These are phyloP conservation scores for Sebastes schlegelii DNA, from an alignment of 2,113 vertebrate genomes.

Conservation along the genomic window DNA sequence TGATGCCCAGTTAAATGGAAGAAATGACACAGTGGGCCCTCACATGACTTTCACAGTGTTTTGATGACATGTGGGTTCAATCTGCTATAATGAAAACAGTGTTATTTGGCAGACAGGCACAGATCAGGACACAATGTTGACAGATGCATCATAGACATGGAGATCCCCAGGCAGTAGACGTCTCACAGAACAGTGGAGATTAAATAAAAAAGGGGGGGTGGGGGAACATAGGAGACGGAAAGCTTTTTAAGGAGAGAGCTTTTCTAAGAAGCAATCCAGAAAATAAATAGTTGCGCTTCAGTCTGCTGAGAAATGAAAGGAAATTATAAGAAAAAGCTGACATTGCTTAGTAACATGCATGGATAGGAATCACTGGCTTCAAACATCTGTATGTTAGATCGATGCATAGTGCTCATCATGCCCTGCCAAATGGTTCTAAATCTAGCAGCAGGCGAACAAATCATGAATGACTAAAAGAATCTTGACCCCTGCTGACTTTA, in stretches of 20 bases:
- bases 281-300: slow-evolving; percentile 20
- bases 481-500: slow-evolving; percentile 7
- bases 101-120: slow-evolving; percentile 62
- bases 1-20: slow-evolving; percentile 24
- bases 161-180: slow-evolving; percentile 46
- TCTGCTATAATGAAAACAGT: slow-evolving; percentile 62
- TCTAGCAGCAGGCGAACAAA: background rate
- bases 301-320: slow-evolving; percentile 47
- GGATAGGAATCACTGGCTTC: slow-evolving; percentile 28
- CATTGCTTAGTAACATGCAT: slow-evolving; percentile 60
- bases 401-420: slow-evolving; percentile 17
- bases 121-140: slow-evolving; percentile 54
- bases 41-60: slow-evolving; percentile 56
- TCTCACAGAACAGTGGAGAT: slow-evolving; percentile 44
- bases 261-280: slow-evolving; percentile 50
- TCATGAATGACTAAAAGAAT: slow-evolving; percentile 1
- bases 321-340: slow-evolving; percentile 34
- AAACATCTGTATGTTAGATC: slow-evolving; percentile 46
- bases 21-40: slow-evolving; percentile 26
- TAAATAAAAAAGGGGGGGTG: slow-evolving; percentile 7
- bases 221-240: slow-evolving; percentile 15
- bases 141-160: slow-evolving; percentile 50
- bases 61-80: slow-evolving; percentile 42
- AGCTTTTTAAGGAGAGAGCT: slow-evolving; percentile 45
- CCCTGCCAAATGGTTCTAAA: slow-evolving; percentile 12